phyloP scores from a whole-genome alignment of 2,797 vertebrate species.

The Gymnoscopelus microlampas region DNA sequence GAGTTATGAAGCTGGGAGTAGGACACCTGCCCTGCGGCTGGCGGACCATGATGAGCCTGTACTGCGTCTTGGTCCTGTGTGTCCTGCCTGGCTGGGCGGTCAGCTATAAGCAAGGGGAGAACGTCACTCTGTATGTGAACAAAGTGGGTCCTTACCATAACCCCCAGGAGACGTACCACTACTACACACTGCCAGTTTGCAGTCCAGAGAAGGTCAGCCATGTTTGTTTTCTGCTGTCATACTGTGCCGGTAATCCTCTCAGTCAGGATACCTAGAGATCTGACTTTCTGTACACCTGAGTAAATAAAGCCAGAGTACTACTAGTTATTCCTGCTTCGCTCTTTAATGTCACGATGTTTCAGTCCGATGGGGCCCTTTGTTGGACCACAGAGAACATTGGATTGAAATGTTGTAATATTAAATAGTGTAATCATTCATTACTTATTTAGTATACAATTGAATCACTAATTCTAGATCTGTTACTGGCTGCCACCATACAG shows the following conservation, averaged over 20 bases:
- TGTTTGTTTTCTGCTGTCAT: conserved; percentile 14
- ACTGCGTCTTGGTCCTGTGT: conserved; percentile 66
- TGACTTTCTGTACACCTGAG: not conserved
- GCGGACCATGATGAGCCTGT: conserved; percentile 63
- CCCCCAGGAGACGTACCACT: conserved; percentile 96
- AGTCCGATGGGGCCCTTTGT: too few species aligned
- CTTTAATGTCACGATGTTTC: not conserved
- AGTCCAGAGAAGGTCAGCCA: conserved; percentile 86
- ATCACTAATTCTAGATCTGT: too few species aligned
- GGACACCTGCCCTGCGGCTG: conserved; percentile 52
- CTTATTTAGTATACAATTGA: too few species aligned
- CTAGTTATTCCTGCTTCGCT: not conserved
- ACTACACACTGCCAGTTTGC: conserved; percentile 92
- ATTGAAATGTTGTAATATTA: not conserved
- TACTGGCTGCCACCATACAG: too few species aligned
- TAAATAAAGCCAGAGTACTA: not conserved
- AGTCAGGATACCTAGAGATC: conserved; percentile 1
- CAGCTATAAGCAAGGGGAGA: conserved; percentile 85
- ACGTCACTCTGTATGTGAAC: conserved; percentile 91
- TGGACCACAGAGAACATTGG: not conserved
- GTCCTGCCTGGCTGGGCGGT: conserved; percentile 73
- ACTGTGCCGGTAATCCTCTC: conserved; percentile 7
- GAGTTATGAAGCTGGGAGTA: conserved; percentile 59
- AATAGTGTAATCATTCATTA: not conserved
- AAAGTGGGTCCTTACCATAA: conserved; percentile 97